Base-by-base conservation (phyloP, 2,113 vertebrate genomes). In the Rutilus rutilus region DNA sequence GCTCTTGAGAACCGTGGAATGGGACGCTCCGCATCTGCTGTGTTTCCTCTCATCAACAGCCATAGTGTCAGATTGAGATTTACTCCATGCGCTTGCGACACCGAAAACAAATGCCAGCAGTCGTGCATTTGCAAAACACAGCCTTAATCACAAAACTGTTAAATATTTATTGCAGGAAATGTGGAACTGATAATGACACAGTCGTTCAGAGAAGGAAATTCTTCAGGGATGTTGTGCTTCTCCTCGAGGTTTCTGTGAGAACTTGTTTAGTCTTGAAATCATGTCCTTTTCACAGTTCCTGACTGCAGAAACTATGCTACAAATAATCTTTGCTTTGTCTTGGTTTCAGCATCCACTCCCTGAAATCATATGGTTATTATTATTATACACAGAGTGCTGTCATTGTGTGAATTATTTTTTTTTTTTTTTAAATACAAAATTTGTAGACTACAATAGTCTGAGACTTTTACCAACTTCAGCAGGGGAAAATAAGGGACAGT, bases 1-100 rank as follows among this genome's bases (percentile, higher is more conserved):
- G 50, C 36, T 59, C 52, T 47, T 82, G 57, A 12, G 73, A 33
- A 82, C 1, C 33, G n/a, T 47, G 80, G 54, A 78, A 78, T 60
- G 52, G 15, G 65, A 36, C 12, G 50, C 82, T 65, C 71, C 78
- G 15, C 83, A 57, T 87, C 60, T 87, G 33, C 30, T 77, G 23
- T 27, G 75, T 23, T 83, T 77, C 73, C 82, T 77, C 78, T 74
- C 30, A 87, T 75, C 84, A 4, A 36, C 2, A 23, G 27, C 19
- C 30, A 57, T 57, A 33, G 76, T 33, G 19, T 45, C 6, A n/a
- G 19, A 83, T 88, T 86, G 91, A 86, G 83, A 84, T 87, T 91
- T 88, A 57, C 62, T 69, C n/a, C 87, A 89, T 85, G 59, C 87
- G 59, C n/a, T 93, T 90, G 93, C 92, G 91, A 92, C 93, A 54